Evolutionary conservation across 2,113 vertebrate species (phyloP).

Genomic region (Girardinichthys multiradiatus): DNA sequence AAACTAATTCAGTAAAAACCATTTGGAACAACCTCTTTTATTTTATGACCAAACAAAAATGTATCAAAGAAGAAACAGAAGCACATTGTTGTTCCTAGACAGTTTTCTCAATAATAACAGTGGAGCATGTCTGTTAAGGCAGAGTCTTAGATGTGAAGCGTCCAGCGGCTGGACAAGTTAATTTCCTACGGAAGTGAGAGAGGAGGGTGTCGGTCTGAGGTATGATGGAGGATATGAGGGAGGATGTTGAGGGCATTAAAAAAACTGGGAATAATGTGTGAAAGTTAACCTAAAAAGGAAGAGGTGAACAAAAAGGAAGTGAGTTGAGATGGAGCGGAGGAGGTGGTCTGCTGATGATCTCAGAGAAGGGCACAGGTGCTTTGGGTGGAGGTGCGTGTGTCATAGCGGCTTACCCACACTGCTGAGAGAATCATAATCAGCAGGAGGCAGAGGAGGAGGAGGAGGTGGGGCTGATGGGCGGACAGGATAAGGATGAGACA

Average conservation of each 20-base stretch:
- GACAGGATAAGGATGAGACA: constrained; percentile 40
- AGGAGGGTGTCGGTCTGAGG: constrained; percentile 19
- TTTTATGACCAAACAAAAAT: too few species aligned
- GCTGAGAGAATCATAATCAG: constrained; percentile 38
- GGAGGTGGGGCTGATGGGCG: constrained; percentile 4
- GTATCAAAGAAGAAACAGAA: background rate
- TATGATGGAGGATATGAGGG: constrained; percentile 17
- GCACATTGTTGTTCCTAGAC: constrained; percentile 11
- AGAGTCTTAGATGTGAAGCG: constrained; percentile 45
- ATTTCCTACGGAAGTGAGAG: constrained; percentile 78
- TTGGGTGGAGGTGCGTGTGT: constrained; percentile 21
- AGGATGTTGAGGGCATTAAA: background rate
- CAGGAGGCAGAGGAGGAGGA: constrained; percentile 11
- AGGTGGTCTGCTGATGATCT: constrained; percentile 26
- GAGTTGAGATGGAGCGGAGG: constrained; percentile 3
- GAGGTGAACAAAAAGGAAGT: constrained; percentile 33
- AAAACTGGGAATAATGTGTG: constrained; percentile 41
- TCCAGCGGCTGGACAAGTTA: constrained; percentile 71
- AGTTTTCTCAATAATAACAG: constrained; percentile 36
- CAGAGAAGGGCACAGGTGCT: constrained; percentile 52
- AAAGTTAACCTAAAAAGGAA: constrained; percentile 44
- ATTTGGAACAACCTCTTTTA: too few species aligned
- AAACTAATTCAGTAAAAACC: too few species aligned
- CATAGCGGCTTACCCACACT: constrained; percentile 25
- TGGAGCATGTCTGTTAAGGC: constrained; percentile 29